Evolutionary conservation across 2,888 invertebrate genomes (phyloP).

Genomic region (Rhimphoctona megacephalus): DNA sequence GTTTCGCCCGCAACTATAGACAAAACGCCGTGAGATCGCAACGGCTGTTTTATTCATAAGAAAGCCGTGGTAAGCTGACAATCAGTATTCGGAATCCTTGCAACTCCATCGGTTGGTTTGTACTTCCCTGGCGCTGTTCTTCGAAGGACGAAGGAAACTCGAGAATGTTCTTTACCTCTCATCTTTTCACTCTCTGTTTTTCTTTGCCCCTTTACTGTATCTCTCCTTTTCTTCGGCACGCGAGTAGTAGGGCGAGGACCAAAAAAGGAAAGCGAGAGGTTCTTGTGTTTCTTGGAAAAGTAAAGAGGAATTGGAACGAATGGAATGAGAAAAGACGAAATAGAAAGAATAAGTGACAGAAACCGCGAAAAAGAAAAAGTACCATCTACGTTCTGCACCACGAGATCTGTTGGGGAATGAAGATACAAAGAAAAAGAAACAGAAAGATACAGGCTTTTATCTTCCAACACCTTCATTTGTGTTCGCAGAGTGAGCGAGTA

Average conservation of each 20-base stretch:
- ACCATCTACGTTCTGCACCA: constrained; percentile 2
- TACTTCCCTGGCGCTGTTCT: constrained; percentile 44
- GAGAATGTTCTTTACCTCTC: constrained; percentile 48
- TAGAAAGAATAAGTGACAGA: constrained; percentile 39
- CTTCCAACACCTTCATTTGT: constrained; percentile 73
- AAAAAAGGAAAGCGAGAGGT: constrained; percentile 3
- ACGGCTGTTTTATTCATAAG: constrained; percentile 77
- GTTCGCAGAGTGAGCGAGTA: constrained; percentile 69
- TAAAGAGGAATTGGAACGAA: constrained; percentile 44
- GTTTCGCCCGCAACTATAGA: constrained; percentile 61
- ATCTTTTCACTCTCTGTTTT: constrained; percentile 26
- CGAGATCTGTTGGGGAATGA: constrained; percentile 27
- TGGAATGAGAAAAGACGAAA: neutral
- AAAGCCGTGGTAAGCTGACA: constrained; percentile 74
- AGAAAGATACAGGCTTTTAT: constrained; percentile 55
- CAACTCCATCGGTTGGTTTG: constrained; percentile 62
- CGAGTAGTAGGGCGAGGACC: neutral
- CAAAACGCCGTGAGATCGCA: constrained; percentile 64
- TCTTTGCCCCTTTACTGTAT: constrained; percentile 21
- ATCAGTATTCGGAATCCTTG: constrained; percentile 76
- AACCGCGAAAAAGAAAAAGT: constrained; percentile 55
- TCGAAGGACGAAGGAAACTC: constrained; percentile 52
- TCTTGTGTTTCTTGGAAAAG: constrained; percentile 27
- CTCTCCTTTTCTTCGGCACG: constrained; percentile 1
- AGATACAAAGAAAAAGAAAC: constrained; percentile 30